Evolutionary conservation across 2,113 vertebrate genomes (phyloP).

Genomic region (Lates calcarifer): DNA sequence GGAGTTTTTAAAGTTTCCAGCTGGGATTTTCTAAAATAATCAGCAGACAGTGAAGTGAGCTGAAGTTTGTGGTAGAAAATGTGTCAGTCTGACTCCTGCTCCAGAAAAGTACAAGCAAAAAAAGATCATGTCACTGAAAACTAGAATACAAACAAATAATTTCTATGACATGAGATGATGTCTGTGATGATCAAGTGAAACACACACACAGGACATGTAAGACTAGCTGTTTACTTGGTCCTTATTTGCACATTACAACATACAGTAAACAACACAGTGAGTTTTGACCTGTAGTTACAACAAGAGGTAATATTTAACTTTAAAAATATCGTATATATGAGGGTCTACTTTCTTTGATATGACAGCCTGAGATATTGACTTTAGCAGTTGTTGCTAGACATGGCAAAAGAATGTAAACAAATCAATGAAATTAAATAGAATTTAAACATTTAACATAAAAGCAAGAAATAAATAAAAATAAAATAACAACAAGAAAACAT

Average conservation of each 20-base stretch:
- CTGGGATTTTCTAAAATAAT: not conserved
- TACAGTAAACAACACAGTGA: constrained; percentile 23
- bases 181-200: constrained; percentile 23
- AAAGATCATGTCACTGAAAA: not conserved
- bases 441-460: not conserved
- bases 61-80: not conserved
- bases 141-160: not conserved
- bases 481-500: not conserved
- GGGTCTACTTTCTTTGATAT: not conserved
- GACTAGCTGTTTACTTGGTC: constrained; percentile 62
- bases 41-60: not conserved
- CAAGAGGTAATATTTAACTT: not conserved
- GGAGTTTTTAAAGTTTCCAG: not conserved
- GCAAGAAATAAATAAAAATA: constrained; percentile 1
- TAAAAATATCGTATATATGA: not conserved
- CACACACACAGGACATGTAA: constrained; percentile 35
- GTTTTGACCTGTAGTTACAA: not conserved
- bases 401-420: constrained; percentile 43
- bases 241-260: constrained; percentile 36
- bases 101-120: not conserved
- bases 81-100: not conserved
- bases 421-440: not conserved
- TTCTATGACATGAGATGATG: constrained; percentile 1
- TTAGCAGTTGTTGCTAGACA: not conserved
- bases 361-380: not conserved